Evolutionary conservation across 2,888 invertebrate species (phyloP), one percentile per base, ranked within the genome.

Genomic region (Synergus laeviventris): DNA sequence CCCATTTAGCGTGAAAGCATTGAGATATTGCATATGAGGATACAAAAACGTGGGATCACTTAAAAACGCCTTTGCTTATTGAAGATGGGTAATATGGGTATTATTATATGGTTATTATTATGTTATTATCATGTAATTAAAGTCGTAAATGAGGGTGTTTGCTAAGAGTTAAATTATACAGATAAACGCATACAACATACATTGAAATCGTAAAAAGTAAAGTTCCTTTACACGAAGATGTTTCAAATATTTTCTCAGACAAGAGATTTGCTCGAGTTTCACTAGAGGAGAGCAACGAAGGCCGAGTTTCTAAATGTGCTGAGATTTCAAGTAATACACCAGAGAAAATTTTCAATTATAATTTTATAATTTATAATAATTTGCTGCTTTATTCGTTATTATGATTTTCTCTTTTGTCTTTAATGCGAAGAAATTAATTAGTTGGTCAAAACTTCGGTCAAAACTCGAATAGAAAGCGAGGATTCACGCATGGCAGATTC

Each of bases 381-480:
- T 14, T n/a, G 2, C 21, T 39, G 39, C 14, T 42, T 38, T 64
- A 64, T 39, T 42, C 42, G 39, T 64, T 39, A 39, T 64, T 39
- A 39, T 24, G 42, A 45, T 66, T 66, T 66, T 66, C 24, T 45
- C 42, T 45, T 66, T 45, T 66, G 24, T 24, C 24, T 21, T 39
- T 21, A 21, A 16, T 14, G 42, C 39, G 24, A 66, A 66, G 24
- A 66, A 66, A 16, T 66, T 66, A 66, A 66, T 66, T 66, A 66
- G 21, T 39, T 64, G 64, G 31, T 60, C 31, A 66, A 70, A 49
- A 11, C 49, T 31, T 39, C 42, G 64, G 31, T 60, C 31, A 66
- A 70, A 49, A 11, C 49, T 31, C 45, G 49, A 49, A 66, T 70
- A 70, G 70, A 70, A 70, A 70, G 49, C 49, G 49, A 49, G 70